These are phyloP conservation scores for Caracal caracal DNA, from an alignment of 2,113 vertebrate genomes.

Conservation along the genomic window DNA sequence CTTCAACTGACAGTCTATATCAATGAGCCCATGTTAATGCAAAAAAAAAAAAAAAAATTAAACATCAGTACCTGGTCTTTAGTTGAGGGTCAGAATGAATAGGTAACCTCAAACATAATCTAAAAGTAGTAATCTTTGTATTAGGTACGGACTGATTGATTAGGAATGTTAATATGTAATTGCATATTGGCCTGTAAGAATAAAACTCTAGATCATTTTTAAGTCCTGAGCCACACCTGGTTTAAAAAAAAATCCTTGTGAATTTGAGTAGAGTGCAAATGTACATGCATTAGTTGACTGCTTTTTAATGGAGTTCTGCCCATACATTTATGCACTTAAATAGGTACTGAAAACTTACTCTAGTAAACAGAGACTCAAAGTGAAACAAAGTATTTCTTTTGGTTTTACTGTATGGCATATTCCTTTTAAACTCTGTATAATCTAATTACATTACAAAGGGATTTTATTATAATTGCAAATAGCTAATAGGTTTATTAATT, in stretches of 20 bases:
- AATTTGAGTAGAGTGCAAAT: not conserved
- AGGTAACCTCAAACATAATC: constrained; percentile 12
- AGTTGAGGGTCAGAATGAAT: not conserved
- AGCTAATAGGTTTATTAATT: constrained; percentile 81
- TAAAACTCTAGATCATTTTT: constrained; percentile 51
- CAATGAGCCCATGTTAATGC: not conserved
- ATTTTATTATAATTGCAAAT: constrained; percentile 82
- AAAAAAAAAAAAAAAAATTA: not conserved
- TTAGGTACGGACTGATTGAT: not conserved
- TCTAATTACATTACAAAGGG: constrained; percentile 83
- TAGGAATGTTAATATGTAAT: not conserved
- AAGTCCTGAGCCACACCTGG: not conserved
- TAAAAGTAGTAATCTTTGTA: constrained; percentile 37
- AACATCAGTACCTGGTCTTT: not conserved
- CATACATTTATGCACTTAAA: constrained; percentile 15
- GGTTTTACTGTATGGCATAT: not conserved
- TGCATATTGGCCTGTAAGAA: constrained; percentile 46
- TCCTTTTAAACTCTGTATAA: constrained; percentile 54
- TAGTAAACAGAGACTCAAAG: constrained; percentile 62
- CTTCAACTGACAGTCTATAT: not conserved
- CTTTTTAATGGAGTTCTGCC: not conserved
- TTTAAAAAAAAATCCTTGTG: not conserved
- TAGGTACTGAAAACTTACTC: not conserved
- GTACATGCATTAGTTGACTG: not conserved
- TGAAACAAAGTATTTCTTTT: constrained; percentile 62